Evolutionary conservation across 2,888 invertebrate species (phyloP).

Genomic region (Lobophora halterata): DNA sequence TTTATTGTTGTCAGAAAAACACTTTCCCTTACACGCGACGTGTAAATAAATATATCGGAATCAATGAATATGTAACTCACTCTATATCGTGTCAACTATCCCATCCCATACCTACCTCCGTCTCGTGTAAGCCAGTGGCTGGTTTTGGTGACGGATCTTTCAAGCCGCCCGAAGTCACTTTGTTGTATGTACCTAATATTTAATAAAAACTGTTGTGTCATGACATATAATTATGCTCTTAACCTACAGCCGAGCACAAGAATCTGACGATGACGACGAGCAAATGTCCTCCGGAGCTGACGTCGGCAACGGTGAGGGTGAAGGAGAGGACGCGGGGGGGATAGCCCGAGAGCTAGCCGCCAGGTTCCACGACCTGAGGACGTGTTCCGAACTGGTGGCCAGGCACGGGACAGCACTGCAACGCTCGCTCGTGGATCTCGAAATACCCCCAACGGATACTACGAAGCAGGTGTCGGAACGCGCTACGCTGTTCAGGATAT

Average conservation of each 20-base stretch:
- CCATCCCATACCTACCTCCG: too few relatives aligned
- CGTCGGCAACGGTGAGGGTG: slow-evolving; percentile 76
- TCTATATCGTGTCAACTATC: too few relatives aligned
- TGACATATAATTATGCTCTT: slow-evolving; percentile 4
- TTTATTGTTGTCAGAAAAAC: too few relatives aligned
- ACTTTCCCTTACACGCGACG: too few relatives aligned
- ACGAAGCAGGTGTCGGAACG: slow-evolving; percentile 95
- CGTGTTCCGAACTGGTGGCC: slow-evolving; percentile 94
- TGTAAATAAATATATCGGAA: too few relatives aligned
- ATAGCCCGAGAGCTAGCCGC: slow-evolving; percentile 86
- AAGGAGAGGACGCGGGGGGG: slow-evolving; percentile 80
- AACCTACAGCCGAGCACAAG: slow-evolving; percentile 81
- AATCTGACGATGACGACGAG: slow-evolving; percentile 88
- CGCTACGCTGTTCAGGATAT: slow-evolving; percentile 96
- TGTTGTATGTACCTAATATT: too few relatives aligned
- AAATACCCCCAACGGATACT: slow-evolving; percentile 86
- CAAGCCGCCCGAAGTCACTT: too few relatives aligned
- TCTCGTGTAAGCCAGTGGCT: too few relatives aligned
- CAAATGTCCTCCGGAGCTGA: slow-evolving; percentile 75
- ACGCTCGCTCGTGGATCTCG: slow-evolving; percentile 88
- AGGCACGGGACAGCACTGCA: slow-evolving; percentile 94
- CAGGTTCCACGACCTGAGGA: slow-evolving; percentile 93
- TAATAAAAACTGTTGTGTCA: too few relatives aligned
- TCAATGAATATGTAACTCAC: too few relatives aligned
- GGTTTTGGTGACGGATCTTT: too few relatives aligned